These are phyloP conservation scores for Terebella lapidaria DNA, from an alignment of 2,888 invertebrate species.

Conservation along the genomic window DNA sequence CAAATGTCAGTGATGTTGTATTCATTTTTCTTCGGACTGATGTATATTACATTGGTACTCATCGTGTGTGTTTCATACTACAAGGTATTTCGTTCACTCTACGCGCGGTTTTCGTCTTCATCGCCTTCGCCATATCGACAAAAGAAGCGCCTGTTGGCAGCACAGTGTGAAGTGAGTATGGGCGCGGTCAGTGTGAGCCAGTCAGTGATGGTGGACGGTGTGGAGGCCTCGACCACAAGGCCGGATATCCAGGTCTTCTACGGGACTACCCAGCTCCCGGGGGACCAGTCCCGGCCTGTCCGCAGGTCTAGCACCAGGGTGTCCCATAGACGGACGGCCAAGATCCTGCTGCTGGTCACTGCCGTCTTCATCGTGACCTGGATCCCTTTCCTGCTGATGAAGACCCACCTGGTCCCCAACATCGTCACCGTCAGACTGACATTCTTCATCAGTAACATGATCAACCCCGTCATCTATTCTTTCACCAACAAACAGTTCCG, in stretches of 20 bases:
- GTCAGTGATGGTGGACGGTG: neutral
- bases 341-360: slow-evolving; percentile 38
- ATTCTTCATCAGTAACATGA: slow-evolving; percentile 9
- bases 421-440: slow-evolving; percentile 6
- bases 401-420: neutral
- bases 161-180: too few relatives aligned
- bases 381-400: slow-evolving; percentile 37
- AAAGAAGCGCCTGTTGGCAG: neutral
- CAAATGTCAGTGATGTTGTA: slow-evolving; percentile 24
- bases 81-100: slow-evolving; percentile 30
- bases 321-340: slow-evolving; percentile 31
- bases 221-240: neutral
- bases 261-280: neutral
- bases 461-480: slow-evolving; percentile 11
- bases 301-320: neutral
- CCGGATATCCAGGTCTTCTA: neutral
- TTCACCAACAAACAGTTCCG: slow-evolving; percentile 7
- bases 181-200: too few relatives aligned
- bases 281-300: too few relatives aligned
- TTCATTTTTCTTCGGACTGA: slow-evolving; percentile 25
- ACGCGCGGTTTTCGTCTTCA: too few relatives aligned
- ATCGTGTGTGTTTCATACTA: slow-evolving; percentile 31
- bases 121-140: too few relatives aligned
- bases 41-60: slow-evolving; percentile 26
- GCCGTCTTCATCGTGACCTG: slow-evolving; percentile 35